phyloP scores from a whole-genome alignment of 2,888 invertebrate genomes.

The Parapristionchus giblindavisi region DNA sequence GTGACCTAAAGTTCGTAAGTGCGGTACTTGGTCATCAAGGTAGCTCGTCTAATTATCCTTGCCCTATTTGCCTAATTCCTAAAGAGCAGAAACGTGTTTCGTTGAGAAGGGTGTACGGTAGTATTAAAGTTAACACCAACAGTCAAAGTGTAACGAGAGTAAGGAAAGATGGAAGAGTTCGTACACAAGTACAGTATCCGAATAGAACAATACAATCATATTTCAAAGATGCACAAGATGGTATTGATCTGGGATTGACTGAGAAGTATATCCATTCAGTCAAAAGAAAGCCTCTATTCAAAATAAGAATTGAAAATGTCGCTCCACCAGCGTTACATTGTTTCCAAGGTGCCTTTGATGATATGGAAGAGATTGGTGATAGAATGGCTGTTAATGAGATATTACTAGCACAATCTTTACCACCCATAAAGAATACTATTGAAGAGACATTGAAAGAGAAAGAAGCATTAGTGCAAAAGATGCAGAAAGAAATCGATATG shows the following conservation, averaged over 20 bases:
- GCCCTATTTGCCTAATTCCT: not conserved
- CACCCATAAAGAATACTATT: not conserved
- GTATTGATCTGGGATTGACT: no score
- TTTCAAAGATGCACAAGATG: not conserved
- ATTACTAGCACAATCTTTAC: not conserved
- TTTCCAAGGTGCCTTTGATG: conserved; percentile 12
- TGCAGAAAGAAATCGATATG: not conserved
- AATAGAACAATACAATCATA: not conserved
- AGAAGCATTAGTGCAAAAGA: not conserved
- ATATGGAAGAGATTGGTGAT: not conserved
- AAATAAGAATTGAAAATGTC: not conserved
- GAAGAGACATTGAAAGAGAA: not conserved
- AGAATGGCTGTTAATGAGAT: conserved; percentile 12
- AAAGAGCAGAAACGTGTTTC: not conserved
- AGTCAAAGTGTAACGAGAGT: not conserved
- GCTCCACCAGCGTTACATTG: conserved; percentile 1
- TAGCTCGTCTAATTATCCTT: not conserved
- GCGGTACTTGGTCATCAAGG: not conserved
- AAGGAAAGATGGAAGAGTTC: not conserved
- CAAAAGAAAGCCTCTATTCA: conserved; percentile 1
- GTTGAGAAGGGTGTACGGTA: no score
- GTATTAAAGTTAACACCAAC: not conserved
- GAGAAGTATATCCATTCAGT: no score
- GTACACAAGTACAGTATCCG: not conserved
- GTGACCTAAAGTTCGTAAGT: not conserved